Base-by-base conservation (phyloP, 1,140 invertebrate species). In the Caenorhabditis remanei region DNA sequence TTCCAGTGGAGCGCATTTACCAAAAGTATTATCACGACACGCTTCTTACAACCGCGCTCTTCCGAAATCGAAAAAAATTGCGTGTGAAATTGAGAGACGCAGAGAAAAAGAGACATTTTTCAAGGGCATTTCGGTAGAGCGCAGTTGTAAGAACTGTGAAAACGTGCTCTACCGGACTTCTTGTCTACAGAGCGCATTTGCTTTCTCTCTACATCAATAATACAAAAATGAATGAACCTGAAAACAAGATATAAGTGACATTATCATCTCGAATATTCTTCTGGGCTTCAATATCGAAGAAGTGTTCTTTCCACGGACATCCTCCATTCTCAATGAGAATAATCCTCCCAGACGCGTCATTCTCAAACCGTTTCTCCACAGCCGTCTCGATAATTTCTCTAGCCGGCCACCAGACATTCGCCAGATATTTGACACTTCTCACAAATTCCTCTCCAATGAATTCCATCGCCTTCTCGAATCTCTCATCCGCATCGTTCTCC, bases 291-390 rank as follows among this genome's bases (percentile, higher is more conserved):
- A 99, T 90, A 58, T 94, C 93, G 90, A 95, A 95, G 48, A 98
- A 94, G 93, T 98, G 97, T 83, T 96, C 95, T 91, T 96, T 96
- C 97, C 97, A 99, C 0, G 97, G 96, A 90, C 95, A 95, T n/a
- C 94, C 93, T 3, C 93, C 93, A 16, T 92, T 87, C 9, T 87
- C 61, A 48, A 98, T 94, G 84, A 95, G 93, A 0, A 98, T 93
- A 85, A 98, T 96, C 93, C 96, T 94, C 0, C 97, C 97, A 92
- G 94, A 95, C n/a, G 93, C 83, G 92, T 96, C 94, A 9, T 95
- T 92, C 94, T 94, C 82, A 2, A 91, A 95, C 75, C 97, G 94
- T 16, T 95, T 94, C 83, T 95, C 92, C 9, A 99, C 92, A 0
- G 96, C 95, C 24, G 94, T 91, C 85, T 94, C 93, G 0, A 99